phyloP scores from a whole-genome alignment of 2,797 vertebrate species.

The Hippocampus kuda region DNA sequence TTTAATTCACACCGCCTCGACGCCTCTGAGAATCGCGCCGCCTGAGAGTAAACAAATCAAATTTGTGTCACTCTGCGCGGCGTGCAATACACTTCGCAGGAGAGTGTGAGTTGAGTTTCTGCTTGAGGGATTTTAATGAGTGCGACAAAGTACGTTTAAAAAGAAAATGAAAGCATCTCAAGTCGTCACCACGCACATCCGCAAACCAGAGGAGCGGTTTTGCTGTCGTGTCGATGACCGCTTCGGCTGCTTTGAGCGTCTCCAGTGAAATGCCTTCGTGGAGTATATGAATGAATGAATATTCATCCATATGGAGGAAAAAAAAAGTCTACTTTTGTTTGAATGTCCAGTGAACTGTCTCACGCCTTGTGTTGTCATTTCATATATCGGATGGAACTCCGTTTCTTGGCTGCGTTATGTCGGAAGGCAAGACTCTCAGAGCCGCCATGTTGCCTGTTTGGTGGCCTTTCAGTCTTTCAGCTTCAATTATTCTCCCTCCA shows the following conservation, averaged over 20 bases:
- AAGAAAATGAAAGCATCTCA: neutral
- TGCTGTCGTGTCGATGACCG: constrained; percentile 37
- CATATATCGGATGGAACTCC: neutral
- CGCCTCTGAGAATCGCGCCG: neutral
- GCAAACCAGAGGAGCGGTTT: constrained; percentile 51
- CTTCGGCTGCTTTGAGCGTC: constrained; percentile 46
- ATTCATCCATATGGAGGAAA: neutral
- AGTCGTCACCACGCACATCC: constrained; percentile 43
- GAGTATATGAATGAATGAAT: neutral
- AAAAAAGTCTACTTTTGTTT: neutral
- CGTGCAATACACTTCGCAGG: neutral
- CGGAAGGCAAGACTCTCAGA: neutral
- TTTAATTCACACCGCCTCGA: neutral
- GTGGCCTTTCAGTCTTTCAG: constrained; percentile 31
- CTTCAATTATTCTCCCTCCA: constrained; percentile 38
- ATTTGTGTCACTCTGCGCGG: neutral
- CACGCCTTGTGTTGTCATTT: neutral
- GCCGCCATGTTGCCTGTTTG: constrained; percentile 11
- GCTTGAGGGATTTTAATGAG: neutral
- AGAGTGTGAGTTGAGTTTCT: neutral
- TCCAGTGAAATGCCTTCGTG: neutral
- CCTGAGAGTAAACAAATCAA: too few relatives aligned
- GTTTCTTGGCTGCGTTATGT: constrained; percentile 7
- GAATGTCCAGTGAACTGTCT: neutral
- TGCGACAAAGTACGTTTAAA: neutral